phyloP scores from a whole-genome alignment of 37 sponge, comb jelly and placozoan genomes.

The Oopsacas minuta region DNA sequence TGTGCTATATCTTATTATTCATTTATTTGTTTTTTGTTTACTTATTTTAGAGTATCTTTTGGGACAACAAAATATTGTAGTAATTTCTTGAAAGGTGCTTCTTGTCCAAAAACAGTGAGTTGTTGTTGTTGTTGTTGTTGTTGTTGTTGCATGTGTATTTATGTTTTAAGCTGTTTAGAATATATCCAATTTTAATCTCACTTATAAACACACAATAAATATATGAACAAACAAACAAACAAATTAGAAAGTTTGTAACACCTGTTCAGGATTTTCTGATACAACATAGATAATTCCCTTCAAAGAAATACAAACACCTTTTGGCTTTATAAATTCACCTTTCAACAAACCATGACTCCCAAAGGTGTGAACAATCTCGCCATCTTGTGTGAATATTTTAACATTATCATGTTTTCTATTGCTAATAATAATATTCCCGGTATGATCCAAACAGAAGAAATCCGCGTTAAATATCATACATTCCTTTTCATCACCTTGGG shows the following conservation, averaged over 20 bases:
- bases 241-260: background rate
- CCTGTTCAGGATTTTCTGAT: background rate
- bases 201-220: background rate
- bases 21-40: background rate
- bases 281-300: background rate
- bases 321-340: background rate
- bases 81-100: slow-evolving; percentile 49
- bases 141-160: slow-evolving; percentile 20
- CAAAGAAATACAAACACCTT: background rate
- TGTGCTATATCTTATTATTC: background rate
- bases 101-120: slow-evolving; percentile 76
- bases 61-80: slow-evolving; percentile 94
- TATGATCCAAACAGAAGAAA: background rate
- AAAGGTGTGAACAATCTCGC: background rate
- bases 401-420: background rate
- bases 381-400: background rate
- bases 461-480: background rate
- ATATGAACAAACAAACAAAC: background rate
- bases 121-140: no score
- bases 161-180: no score
- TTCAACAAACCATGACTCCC: background rate
- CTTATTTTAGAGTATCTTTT: slow-evolving; percentile 56
- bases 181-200: no score
- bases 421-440: background rate
- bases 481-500: background rate